Conservation (phyloP, 2,113 vertebrate genomes). For the Ceratotherium simum region DNA sequence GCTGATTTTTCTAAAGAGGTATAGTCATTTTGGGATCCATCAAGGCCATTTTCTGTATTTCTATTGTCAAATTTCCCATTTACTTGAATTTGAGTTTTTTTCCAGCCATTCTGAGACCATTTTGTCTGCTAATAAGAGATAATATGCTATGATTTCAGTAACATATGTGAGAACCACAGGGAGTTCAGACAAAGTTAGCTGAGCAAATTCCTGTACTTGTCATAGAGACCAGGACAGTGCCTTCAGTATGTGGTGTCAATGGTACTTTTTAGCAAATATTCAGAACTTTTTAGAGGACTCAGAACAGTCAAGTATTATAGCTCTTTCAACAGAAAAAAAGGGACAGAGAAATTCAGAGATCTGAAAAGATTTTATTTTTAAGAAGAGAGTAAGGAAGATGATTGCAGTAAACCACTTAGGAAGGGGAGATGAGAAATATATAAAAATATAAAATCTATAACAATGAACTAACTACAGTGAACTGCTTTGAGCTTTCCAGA, state of each 20-base stretch:
- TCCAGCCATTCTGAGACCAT: neutral
- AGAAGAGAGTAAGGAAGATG: conserved; percentile 5
- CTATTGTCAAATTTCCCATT: conserved; percentile 33
- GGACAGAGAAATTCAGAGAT: neutral
- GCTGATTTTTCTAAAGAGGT: conserved; percentile 25
- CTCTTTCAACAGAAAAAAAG: neutral
- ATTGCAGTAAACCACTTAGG: neutral
- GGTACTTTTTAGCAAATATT: neutral
- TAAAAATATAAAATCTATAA: neutral
- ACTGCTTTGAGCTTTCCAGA: neutral
- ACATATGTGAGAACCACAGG: neutral
- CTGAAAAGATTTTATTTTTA: neutral
- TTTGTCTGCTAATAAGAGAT: conserved; percentile 25
- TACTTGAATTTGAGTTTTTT: conserved; percentile 26
- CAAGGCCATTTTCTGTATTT: conserved; percentile 8
- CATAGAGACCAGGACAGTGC: neutral
- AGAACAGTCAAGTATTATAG: neutral
- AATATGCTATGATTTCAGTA: neutral
- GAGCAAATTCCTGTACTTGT: neutral
- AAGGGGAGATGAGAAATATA: neutral
- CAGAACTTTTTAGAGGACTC: neutral
- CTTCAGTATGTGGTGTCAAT: neutral
- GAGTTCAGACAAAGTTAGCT: neutral
- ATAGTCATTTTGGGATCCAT: conserved; percentile 2
- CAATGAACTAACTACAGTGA: neutral